A percentile compares a stretch with the other conserved stretches of the same genome.
phyloP scores from a whole-genome alignment of 2,888 invertebrate species.

The Drosophila sordidapex region DNA sequence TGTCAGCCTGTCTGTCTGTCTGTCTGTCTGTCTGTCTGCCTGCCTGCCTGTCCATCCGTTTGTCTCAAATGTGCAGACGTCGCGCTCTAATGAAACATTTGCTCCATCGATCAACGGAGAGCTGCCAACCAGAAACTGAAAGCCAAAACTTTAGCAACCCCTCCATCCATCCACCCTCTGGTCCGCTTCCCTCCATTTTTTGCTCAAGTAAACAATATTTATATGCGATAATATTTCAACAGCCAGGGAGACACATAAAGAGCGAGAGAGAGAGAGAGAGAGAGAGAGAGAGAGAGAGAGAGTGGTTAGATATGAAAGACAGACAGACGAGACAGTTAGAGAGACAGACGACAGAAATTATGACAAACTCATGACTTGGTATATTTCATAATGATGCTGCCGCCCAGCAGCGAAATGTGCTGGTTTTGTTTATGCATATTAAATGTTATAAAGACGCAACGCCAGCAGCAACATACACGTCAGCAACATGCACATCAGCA shows the following conservation, averaged over 20 bases:
- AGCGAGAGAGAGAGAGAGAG: neutral
- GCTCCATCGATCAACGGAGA: conserved; percentile 64
- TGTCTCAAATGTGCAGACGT: conserved; percentile 8
- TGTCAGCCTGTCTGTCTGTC: neutral
- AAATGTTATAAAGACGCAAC: conserved; percentile 70
- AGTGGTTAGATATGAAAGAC: neutral
- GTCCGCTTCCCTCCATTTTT: conserved; percentile 5
- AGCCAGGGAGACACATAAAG: conserved; percentile 1
- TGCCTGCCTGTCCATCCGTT: neutral
- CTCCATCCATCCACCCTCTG: neutral
- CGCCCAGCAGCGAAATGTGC: conserved; percentile 12
- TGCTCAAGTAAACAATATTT: conserved; percentile 43
- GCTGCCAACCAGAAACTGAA: conserved; percentile 30
- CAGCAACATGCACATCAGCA: conserved; percentile 32
- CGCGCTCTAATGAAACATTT: conserved; percentile 55
- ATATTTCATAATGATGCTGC: conserved; percentile 60
- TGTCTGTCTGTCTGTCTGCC: neutral
- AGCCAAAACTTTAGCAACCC: conserved; percentile 1
- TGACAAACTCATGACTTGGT: conserved; percentile 61
- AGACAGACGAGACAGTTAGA: conserved; percentile 23
- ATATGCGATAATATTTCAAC: conserved; percentile 59
- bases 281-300: conserved; percentile 1
- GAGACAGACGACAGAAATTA: conserved; percentile 53
- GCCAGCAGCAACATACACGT: conserved; percentile 56
- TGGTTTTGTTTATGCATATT: conserved; percentile 75